Conservation (phyloP, 2,888 invertebrate genomes). For the Heteropelma amictum region DNA sequence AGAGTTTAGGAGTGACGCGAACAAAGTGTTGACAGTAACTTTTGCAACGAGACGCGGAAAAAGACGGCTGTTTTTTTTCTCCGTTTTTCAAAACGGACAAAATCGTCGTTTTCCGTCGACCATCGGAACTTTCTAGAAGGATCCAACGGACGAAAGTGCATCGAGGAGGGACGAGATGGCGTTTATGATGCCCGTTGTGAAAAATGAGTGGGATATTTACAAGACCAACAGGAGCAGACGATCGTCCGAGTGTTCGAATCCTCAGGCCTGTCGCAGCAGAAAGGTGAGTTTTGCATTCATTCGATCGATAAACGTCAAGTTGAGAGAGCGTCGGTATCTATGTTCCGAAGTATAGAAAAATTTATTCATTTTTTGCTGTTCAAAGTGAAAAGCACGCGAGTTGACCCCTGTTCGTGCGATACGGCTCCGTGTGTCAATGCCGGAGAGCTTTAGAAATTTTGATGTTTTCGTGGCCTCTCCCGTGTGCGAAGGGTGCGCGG, state of each 20-base stretch:
- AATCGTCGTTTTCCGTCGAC: not conserved
- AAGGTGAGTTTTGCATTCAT: constrained; percentile 80
- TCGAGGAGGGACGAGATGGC: constrained; percentile 82
- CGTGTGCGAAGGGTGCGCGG: too few relatives aligned
- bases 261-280: constrained; percentile 82
- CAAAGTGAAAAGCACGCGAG: too few relatives aligned
- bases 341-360: too few relatives aligned
- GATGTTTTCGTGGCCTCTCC: not conserved
- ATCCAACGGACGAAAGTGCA: constrained; percentile 45
- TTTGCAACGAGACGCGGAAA: not conserved
- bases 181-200: constrained; percentile 97
- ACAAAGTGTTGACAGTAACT: too few relatives aligned
- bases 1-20: too few relatives aligned
- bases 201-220: constrained; percentile 96
- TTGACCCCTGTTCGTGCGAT: too few relatives aligned
- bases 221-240: constrained; percentile 89
- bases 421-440: too few relatives aligned
- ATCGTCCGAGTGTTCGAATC: constrained; percentile 86
- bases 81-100: not conserved
- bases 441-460: too few relatives aligned
- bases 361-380: too few relatives aligned
- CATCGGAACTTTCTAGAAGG: constrained; percentile 52
- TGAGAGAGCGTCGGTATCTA: too few relatives aligned
- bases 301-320: too few relatives aligned
- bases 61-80: not conserved